Percentiles rank a stretch among this genome's conserved stretches.
These are phyloP conservation scores for Cheumatopsyche charites DNA, from an alignment of 1,140 invertebrate genomes.

Conservation along the genomic window DNA sequence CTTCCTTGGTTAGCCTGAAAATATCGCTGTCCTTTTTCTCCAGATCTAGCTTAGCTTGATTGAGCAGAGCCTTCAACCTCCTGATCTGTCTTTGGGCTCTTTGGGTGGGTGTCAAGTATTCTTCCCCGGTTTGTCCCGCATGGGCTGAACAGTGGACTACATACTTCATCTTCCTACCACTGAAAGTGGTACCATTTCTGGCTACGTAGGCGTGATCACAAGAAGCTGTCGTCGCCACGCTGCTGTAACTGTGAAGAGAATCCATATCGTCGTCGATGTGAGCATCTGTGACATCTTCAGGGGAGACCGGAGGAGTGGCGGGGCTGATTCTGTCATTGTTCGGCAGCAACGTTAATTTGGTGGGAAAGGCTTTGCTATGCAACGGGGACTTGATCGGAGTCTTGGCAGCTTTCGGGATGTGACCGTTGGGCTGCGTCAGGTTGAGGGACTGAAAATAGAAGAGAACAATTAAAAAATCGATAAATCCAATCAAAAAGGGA, in stretches of 20 bases:
- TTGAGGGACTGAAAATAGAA: slow-evolving; percentile 58
- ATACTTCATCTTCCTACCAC: slow-evolving; percentile 72
- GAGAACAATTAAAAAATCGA: slow-evolving; percentile 8
- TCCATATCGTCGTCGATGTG: slow-evolving; percentile 72
- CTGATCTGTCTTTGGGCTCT: slow-evolving; percentile 79
- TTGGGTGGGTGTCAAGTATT: slow-evolving; percentile 87
- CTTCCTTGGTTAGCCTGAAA: slow-evolving; percentile 78
- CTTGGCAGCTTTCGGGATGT: slow-evolving; percentile 53
- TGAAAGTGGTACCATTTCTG: slow-evolving; percentile 79
- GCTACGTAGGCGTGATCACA: slow-evolving; percentile 81
- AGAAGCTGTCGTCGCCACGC: slow-evolving; percentile 72
- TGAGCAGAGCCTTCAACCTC: slow-evolving; percentile 71
- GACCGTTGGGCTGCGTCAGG: slow-evolving; percentile 38
- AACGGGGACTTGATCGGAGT: slow-evolving; percentile 41
- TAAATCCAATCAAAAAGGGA: not conserved
- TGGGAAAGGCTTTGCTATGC: slow-evolving; percentile 21
- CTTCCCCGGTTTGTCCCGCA: slow-evolving; percentile 72
- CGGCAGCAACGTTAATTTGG: slow-evolving; percentile 31
- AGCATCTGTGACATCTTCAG: slow-evolving; percentile 60
- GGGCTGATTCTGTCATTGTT: slow-evolving; percentile 52
- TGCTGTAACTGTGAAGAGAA: slow-evolving; percentile 77
- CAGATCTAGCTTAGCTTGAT: slow-evolving; percentile 75
- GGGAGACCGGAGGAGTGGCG: slow-evolving; percentile 66
- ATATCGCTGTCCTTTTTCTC: slow-evolving; percentile 82
- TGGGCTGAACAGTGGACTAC: slow-evolving; percentile 82